These are phyloP conservation scores for Xiphophorus birchmanni DNA, from an alignment of 2,797 vertebrate species.

Conservation along the genomic window DNA sequence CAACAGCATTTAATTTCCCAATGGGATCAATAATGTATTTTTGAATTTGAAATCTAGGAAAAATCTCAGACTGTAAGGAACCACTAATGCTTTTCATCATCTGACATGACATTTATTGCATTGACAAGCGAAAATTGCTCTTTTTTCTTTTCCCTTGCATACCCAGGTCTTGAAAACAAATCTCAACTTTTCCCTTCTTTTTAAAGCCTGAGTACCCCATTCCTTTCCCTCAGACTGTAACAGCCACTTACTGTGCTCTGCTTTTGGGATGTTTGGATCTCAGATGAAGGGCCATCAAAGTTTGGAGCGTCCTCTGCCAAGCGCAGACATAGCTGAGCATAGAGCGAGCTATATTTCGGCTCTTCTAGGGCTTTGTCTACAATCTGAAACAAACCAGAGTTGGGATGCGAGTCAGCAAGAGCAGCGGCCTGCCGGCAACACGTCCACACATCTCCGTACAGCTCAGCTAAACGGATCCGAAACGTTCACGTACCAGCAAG, in stretches of 20 bases:
- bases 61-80: background rate
- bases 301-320: slow-evolving; percentile 99
- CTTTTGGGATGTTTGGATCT: slow-evolving; percentile 98
- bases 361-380: slow-evolving; percentile 99
- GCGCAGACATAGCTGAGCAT: slow-evolving; percentile 99
- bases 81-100: background rate
- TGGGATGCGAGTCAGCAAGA: slow-evolving; percentile 32
- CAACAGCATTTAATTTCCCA: too few species aligned
- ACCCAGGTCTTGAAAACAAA: background rate
- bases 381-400: slow-evolving; percentile 81
- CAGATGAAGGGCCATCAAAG: slow-evolving; percentile 98
- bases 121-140: background rate
- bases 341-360: slow-evolving; percentile 99
- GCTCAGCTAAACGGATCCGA: background rate
- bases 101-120: background rate
- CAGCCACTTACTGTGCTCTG: slow-evolving; percentile 95
- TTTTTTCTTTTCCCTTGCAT: background rate
- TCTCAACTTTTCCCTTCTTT: background rate
- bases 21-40: too few species aligned
- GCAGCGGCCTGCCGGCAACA: slow-evolving; percentile 21
- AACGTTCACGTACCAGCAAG: slow-evolving; percentile 91
- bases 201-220: background rate
- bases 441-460: slow-evolving; percentile 22
- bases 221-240: background rate
- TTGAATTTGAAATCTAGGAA: background rate